Evolutionary conservation across 2,113 vertebrate genomes (phyloP).

Genomic region (Camelus bactrianus): DNA sequence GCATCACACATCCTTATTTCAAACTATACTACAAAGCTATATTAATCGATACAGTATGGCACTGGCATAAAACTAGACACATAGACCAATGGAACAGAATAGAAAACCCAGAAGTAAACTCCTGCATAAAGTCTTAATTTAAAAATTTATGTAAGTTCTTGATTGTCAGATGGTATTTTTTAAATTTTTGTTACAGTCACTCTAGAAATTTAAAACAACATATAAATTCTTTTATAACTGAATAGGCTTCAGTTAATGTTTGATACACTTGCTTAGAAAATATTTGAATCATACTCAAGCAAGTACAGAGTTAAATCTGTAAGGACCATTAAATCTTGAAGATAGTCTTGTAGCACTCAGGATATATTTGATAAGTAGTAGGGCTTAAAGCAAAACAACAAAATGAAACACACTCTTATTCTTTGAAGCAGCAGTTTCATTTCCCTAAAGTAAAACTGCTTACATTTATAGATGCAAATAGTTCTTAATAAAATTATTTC

Average conservation of each 20-base stretch:
- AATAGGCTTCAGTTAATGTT: not conserved
- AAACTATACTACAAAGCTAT: not conserved
- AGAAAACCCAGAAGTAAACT: not conserved
- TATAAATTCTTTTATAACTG: not conserved
- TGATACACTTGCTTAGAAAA: not conserved
- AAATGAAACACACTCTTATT: conserved; percentile 32
- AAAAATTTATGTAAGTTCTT: not conserved
- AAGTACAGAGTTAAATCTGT: not conserved
- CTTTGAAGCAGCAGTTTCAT: not conserved
- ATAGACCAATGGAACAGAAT: not conserved
- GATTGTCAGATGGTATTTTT: not conserved
- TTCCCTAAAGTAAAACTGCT: not conserved
- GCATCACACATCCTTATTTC: not conserved
- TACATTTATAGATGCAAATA: not conserved
- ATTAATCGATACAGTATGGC: not conserved
- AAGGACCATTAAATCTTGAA: conserved; percentile 35
- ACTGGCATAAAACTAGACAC: not conserved
- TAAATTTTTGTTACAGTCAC: not conserved
- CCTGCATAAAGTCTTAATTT: not conserved
- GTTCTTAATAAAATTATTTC: not conserved
- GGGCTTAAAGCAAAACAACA: not conserved
- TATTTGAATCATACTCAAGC: not conserved
- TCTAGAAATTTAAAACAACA: not conserved
- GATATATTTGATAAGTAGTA: not conserved
- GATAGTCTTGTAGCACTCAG: not conserved